Evolutionary conservation across 64 coral and sea anemone genomes (phyloP).

Genomic region (Orbicella faveolata): DNA sequence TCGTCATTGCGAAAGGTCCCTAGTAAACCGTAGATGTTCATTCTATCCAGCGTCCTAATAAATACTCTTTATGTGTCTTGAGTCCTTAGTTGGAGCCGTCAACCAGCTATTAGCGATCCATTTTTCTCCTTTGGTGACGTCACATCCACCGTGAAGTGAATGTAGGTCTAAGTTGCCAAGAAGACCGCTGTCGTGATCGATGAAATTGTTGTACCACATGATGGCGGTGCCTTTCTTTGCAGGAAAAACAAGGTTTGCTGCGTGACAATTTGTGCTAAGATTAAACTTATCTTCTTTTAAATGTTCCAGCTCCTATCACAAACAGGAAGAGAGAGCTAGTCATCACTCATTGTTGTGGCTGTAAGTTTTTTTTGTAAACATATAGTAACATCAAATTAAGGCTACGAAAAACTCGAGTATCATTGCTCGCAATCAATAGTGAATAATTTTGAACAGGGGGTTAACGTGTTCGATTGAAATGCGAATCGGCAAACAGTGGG

Average conservation of each 20-base stretch:
- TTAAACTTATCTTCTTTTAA: conserved; percentile 31
- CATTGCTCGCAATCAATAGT: too few relatives aligned
- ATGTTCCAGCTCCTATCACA: conserved; percentile 7
- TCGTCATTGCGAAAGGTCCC: too few relatives aligned
- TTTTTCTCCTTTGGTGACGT: conserved; percentile 59
- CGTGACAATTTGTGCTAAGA: conserved; percentile 52
- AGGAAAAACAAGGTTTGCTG: conserved; percentile 49
- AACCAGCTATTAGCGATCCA: conserved; percentile 69
- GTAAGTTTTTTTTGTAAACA: too few relatives aligned
- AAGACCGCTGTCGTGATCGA: conserved; percentile 43
- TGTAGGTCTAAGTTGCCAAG: conserved; percentile 36
- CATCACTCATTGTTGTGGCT: too few relatives aligned
- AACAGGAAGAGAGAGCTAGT: too few relatives aligned
- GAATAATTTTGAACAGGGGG: too few relatives aligned
- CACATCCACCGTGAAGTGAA: conserved; percentile 58
- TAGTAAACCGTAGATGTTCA: too few relatives aligned
- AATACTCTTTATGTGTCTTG: conserved; percentile 46
- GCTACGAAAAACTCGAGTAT: too few relatives aligned
- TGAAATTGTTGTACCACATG: conserved; percentile 68
- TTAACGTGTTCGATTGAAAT: too few relatives aligned
- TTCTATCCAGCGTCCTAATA: conserved; percentile 14
- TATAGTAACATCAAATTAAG: too few relatives aligned
- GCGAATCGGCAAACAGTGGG: too few relatives aligned
- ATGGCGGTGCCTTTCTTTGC: conserved; percentile 57
- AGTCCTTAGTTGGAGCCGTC: conserved; percentile 28